Conservation (phyloP, 2,113 vertebrate species). For the mouse (Mus musculus) region DNA sequence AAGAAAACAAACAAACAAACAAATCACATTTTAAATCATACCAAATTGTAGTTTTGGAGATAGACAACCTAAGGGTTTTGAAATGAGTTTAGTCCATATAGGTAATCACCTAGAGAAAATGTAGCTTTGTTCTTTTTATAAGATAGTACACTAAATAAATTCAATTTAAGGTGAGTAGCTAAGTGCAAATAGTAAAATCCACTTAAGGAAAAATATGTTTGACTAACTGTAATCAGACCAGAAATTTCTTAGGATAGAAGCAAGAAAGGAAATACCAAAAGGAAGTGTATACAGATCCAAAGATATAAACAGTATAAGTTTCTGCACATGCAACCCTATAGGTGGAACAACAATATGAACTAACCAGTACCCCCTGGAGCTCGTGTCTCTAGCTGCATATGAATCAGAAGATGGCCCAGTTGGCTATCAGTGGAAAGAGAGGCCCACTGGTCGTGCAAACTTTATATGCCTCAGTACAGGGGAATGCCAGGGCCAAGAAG, state of each 20-base stretch:
- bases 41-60: not conserved
- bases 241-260: not conserved
- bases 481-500: too few relatives aligned
- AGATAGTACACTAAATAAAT: not conserved
- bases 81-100: not conserved
- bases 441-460: too few relatives aligned
- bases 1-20: not conserved
- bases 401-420: too few relatives aligned
- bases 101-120: not conserved
- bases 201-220: not conserved
- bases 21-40: not conserved
- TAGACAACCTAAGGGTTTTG: not conserved
- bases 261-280: not conserved
- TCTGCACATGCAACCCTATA: not conserved
- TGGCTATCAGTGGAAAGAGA: too few relatives aligned
- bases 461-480: too few relatives aligned
- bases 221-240: not conserved
- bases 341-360: too few relatives aligned
- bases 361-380: too few relatives aligned
- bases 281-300: not conserved
- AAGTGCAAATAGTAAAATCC: constrained; percentile 14
- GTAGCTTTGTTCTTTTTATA: not conserved
- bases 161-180: not conserved
- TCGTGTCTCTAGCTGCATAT: too few relatives aligned
- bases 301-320: not conserved